phyloP scores from a whole-genome alignment of 2,888 invertebrate genomes.

The Agonum fuliginosum region DNA sequence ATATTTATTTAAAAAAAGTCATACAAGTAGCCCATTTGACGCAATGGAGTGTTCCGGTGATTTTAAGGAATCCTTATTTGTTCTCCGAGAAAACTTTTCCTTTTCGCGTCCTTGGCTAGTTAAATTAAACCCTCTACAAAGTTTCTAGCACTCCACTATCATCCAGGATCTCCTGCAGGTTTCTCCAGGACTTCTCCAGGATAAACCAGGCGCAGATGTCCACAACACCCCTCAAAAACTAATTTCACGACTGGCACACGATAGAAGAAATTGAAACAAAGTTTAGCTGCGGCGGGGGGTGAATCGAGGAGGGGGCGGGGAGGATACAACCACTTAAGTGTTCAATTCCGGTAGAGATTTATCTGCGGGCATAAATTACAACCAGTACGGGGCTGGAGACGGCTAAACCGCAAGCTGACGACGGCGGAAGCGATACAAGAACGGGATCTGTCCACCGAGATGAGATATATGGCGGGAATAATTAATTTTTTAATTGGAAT shows the following conservation, averaged over 20 bases:
- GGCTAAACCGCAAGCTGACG: slow-evolving; percentile 12
- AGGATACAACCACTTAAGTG: slow-evolving; percentile 29
- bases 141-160: background rate
- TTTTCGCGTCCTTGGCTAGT: too few species aligned
- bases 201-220: slow-evolving; percentile 10
- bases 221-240: slow-evolving; percentile 22
- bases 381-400: background rate
- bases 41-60: too few species aligned
- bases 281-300: slow-evolving; percentile 5
- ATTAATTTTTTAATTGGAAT: too few species aligned
- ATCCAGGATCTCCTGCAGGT: background rate
- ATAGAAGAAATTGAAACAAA: slow-evolving; percentile 48
- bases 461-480: background rate
- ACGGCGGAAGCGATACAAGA: background rate
- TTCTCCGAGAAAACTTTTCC: too few species aligned
- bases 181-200: background rate
- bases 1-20: too few species aligned
- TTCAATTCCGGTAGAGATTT: slow-evolving; percentile 42
- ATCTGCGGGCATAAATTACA: slow-evolving; percentile 31
- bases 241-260: slow-evolving; percentile 26
- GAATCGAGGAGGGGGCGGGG: background rate
- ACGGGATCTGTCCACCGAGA: too few species aligned
- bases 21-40: too few species aligned
- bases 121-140: too few species aligned
- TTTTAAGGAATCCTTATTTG: too few species aligned